A percentile compares a stretch with the other conserved stretches of the same genome.
Evolutionary conservation across 2,113 vertebrate genomes (phyloP).

Genomic region (Lagopus leucura): DNA sequence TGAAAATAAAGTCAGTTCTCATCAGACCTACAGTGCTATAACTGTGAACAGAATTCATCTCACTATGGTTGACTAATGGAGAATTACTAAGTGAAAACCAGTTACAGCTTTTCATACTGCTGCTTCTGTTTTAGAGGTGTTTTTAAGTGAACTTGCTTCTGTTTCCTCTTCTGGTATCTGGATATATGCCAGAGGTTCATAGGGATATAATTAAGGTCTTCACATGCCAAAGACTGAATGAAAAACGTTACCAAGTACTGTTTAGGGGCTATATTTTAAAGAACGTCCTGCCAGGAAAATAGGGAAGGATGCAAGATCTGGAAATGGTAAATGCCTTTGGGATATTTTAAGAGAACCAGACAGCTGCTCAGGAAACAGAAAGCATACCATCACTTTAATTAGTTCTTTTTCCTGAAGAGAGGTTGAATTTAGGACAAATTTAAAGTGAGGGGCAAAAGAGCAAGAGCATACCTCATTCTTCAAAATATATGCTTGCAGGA

Average conservation of each 20-base stretch:
- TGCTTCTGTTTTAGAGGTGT: background rate
- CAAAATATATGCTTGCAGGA: constrained; percentile 3
- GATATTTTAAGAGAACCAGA: constrained; percentile 44
- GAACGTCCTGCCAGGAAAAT: constrained; percentile 37
- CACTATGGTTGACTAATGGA: background rate
- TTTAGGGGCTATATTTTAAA: constrained; percentile 49
- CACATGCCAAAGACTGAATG: constrained; percentile 18
- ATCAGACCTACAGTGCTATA: background rate
- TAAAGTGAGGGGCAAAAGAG: constrained; percentile 9
- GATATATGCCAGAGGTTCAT: background rate
- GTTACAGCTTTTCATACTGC: background rate
- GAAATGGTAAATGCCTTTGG: constrained; percentile 28
- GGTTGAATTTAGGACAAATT: constrained; percentile 47
- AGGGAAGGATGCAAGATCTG: constrained; percentile 59
- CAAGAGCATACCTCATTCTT: constrained; percentile 21
- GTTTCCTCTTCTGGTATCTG: constrained; percentile 22
- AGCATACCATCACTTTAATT: constrained; percentile 26
- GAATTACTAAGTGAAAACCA: background rate
- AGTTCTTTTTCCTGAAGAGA: constrained; percentile 42
- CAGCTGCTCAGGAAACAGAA: constrained; percentile 63
- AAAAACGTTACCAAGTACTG: constrained; percentile 39
- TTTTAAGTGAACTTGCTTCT: constrained; percentile 29
- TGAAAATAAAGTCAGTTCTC: background rate
- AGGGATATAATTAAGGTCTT: constrained; percentile 60
- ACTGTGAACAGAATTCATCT: background rate